Evolutionary conservation across 2,797 vertebrate genomes (phyloP).

Genomic region (Alcedo atthis): DNA sequence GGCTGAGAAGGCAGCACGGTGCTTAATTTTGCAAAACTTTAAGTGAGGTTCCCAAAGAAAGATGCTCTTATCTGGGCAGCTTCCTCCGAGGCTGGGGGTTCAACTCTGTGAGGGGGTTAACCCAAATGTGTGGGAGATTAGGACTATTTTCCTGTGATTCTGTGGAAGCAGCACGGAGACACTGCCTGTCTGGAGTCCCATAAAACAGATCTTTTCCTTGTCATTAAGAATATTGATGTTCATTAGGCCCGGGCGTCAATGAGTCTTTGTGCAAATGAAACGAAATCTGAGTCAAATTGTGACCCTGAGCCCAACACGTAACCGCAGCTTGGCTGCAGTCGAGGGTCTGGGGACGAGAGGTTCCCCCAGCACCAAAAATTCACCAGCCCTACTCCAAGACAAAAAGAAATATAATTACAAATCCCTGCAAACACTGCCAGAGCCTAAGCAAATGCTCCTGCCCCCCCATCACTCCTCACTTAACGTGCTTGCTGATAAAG

Average conservation of each 20-base stretch:
- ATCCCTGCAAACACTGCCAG: neutral
- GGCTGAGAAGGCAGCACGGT: neutral
- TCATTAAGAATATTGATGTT: constrained; percentile 95
- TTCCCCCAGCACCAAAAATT: neutral
- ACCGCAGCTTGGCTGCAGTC: neutral
- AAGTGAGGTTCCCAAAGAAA: constrained; percentile 27
- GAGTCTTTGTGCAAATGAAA: constrained; percentile 96
- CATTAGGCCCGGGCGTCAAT: constrained; percentile 90
- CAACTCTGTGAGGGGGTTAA: neutral
- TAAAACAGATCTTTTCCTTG: constrained; percentile 86
- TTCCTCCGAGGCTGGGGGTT: constrained; percentile 14
- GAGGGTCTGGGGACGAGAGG: neutral
- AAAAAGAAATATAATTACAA: neutral
- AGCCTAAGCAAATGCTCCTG: neutral
- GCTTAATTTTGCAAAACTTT: constrained; percentile 50
- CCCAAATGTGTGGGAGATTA: neutral
- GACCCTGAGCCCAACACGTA: constrained; percentile 84
- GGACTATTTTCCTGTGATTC: constrained; percentile 59
- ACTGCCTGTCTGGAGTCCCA: constrained; percentile 82
- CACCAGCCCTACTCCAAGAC: neutral
- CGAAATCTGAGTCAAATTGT: constrained; percentile 94
- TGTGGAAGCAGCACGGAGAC: constrained; percentile 69
- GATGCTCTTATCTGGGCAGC: constrained; percentile 18
- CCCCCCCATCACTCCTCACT: neutral
- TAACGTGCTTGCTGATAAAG: neutral